A percentile compares a stretch with the other conserved stretches of the same genome.
phyloP scores from a whole-genome alignment of 2,113 vertebrate genomes.

The Eretmochelys imbricata region DNA sequence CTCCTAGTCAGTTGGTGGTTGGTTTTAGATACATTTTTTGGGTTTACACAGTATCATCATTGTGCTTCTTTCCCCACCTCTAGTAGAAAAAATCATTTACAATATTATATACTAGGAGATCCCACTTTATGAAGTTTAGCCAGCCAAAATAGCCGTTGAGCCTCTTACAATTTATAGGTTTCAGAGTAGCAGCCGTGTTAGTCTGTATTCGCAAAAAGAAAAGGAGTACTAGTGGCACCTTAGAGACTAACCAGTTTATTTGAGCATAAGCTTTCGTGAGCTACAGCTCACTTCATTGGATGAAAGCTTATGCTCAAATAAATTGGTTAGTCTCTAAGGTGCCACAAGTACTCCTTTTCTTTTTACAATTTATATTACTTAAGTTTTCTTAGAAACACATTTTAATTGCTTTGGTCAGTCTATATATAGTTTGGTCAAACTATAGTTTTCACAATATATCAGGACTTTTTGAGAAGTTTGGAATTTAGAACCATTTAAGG shows the following conservation, averaged over 20 bases:
- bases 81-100: neutral
- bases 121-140: neutral
- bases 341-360: no score
- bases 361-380: neutral
- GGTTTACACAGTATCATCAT: neutral
- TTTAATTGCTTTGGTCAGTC: slow-evolving; percentile 13
- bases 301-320: no score
- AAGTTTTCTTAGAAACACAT: neutral
- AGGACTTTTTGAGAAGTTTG: accelerated
- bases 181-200: no score
- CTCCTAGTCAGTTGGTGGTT: neutral
- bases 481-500: neutral
- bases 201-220: no score
- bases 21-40: neutral
- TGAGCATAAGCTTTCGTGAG: no score
- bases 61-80: neutral
- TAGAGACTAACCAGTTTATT: no score
- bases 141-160: neutral
- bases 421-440: neutral
- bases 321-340: no score
- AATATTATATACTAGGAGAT: neutral
- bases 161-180: neutral
- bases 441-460: neutral
- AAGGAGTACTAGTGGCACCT: no score
- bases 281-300: no score